These are phyloP conservation scores for Protonemura montana DNA, from an alignment of 2,888 invertebrate genomes.

Conservation along the genomic window DNA sequence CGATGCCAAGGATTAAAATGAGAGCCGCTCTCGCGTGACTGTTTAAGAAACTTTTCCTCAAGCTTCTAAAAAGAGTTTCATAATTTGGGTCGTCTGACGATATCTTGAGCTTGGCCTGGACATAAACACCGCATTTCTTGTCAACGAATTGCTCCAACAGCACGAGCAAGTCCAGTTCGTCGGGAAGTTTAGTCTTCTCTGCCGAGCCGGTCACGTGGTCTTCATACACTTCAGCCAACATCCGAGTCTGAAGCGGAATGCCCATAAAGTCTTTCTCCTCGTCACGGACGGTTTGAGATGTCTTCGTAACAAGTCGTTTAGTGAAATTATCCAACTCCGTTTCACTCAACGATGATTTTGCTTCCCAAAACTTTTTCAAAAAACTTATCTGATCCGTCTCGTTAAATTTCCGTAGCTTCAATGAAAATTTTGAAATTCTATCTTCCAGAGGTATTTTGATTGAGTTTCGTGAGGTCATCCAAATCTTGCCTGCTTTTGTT, in stretches of 20 bases:
- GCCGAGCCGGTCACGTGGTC: background rate
- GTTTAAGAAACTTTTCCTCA: background rate
- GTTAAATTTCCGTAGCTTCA: background rate
- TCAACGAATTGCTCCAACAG: background rate
- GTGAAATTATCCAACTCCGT: background rate
- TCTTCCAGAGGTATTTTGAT: background rate
- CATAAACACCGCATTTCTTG: background rate
- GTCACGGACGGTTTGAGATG: background rate
- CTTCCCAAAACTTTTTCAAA: background rate
- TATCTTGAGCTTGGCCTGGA: background rate
- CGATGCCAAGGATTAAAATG: background rate
- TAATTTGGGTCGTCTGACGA: background rate
- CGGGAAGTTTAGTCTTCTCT: background rate
- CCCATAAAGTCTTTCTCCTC: background rate
- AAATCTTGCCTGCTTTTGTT: background rate
- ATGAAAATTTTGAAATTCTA: background rate
- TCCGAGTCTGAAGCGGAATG: background rate
- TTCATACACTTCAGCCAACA: conserved; percentile 18
- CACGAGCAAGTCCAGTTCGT: background rate
- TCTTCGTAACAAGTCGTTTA: background rate
- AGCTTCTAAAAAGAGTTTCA: background rate
- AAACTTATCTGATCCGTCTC: background rate
- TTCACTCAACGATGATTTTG: background rate
- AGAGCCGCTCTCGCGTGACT: background rate
- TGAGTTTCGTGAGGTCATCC: background rate